Evolutionary conservation across 1,140 invertebrate genomes (phyloP).

Genomic region (Zaprionus inermis): DNA sequence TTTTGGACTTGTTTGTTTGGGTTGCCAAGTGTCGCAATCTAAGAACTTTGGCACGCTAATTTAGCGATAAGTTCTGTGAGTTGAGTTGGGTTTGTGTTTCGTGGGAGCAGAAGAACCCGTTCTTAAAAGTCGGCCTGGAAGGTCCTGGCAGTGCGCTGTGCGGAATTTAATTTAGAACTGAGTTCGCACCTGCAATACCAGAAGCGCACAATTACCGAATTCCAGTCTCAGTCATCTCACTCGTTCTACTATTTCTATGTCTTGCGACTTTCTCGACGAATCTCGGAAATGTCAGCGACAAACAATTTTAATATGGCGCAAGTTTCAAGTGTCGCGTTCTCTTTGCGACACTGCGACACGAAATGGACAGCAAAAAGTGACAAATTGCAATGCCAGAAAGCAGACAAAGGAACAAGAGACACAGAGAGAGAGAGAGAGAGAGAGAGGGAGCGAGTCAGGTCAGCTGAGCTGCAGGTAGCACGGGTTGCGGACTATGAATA

Average conservation of each 20-base stretch:
- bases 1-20: constrained; percentile 39
- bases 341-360: constrained; percentile 40
- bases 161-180: constrained; percentile 58
- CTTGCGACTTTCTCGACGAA: constrained; percentile 5
- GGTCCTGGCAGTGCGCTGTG: background rate
- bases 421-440: constrained; percentile 22
- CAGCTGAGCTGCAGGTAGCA: constrained; percentile 35
- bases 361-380: constrained; percentile 65
- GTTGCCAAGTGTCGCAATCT: constrained; percentile 55
- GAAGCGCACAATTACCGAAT: constrained; percentile 55
- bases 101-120: background rate
- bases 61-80: constrained; percentile 55
- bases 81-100: constrained; percentile 33
- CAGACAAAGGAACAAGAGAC: constrained; percentile 40
- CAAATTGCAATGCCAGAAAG: constrained; percentile 60
- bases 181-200: constrained; percentile 42
- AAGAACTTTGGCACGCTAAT: constrained; percentile 61
- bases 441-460: constrained; percentile 39
- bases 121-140: background rate
- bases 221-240: constrained; percentile 23
- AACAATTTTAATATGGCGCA: constrained; percentile 72
- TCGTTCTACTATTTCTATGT: background rate
- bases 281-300: constrained; percentile 60
- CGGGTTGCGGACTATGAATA: background rate
- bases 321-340: constrained; percentile 56